phyloP scores from a whole-genome alignment of 1,140 invertebrate genomes.

The Tetragnatha versicolor region DNA sequence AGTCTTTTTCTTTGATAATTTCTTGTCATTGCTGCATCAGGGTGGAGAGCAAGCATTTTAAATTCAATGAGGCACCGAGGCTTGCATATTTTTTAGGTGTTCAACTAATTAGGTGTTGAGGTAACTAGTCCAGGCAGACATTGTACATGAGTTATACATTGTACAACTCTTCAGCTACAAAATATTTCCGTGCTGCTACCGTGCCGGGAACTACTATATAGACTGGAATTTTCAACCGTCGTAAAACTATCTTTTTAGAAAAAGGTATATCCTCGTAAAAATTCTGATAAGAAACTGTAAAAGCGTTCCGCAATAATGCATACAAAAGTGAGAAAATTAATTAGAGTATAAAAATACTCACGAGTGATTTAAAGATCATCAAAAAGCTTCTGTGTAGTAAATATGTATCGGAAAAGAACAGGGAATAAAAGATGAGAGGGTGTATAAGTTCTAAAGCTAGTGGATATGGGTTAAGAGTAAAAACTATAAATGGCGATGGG shows the following conservation, averaged over 20 bases:
- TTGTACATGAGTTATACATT: neutral
- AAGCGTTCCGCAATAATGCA: neutral
- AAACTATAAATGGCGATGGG: neutral
- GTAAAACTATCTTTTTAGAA: neutral
- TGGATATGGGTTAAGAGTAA: neutral
- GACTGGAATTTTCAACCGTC: neutral
- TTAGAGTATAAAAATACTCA: slow-evolving; percentile 24
- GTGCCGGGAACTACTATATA: neutral
- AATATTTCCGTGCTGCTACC: neutral
- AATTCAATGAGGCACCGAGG: no score
- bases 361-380: neutral
- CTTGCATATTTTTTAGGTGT: no score
- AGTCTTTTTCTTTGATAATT: no score
- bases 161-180: neutral
- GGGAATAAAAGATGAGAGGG: neutral
- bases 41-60: no score
- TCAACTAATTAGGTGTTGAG: no score
- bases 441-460: neutral
- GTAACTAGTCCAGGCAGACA: neutral
- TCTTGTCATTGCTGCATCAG: no score
- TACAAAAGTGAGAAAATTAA: slow-evolving; percentile 8
- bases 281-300: neutral
- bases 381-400: neutral
- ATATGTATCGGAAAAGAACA: neutral
- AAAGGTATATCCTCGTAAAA: neutral